Conservation (phyloP, 1,140 invertebrate species). For the Dreissena rostriformis region DNA sequence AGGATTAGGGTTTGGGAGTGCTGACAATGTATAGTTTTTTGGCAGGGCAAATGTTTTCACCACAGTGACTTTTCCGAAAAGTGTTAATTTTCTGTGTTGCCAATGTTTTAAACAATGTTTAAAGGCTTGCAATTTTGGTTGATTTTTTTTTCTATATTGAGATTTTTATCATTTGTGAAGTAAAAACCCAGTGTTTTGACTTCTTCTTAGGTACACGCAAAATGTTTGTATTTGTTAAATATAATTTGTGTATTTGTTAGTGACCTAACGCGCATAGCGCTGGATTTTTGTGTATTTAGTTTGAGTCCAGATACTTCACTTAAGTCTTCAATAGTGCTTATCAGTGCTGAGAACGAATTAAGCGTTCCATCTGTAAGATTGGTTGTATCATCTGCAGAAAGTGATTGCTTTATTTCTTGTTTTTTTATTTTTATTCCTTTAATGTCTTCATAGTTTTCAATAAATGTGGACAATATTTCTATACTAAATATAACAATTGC, state of each 20-base stretch:
- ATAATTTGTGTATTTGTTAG: not conserved
- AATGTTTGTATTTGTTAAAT: not conserved
- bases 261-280: not conserved
- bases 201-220: too few relatives aligned
- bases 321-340: not conserved
- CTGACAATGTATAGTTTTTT: not conserved
- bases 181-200: too few relatives aligned
- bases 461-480: not conserved
- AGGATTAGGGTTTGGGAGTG: not conserved
- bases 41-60: too few relatives aligned
- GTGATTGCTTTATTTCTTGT: not conserved
- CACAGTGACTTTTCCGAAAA: conserved; percentile 7
- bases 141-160: not conserved
- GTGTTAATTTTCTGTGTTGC: conserved; percentile 18
- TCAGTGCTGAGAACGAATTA: conserved; percentile 7
- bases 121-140: conserved; percentile 12
- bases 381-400: conserved; percentile 10
- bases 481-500: not conserved
- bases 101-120: conserved; percentile 9
- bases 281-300: not conserved
- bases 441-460: not conserved
- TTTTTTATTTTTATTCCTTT: conserved; percentile 4
- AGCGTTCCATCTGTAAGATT: conserved; percentile 8
- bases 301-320: too few relatives aligned
- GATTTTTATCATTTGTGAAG: not conserved